phyloP scores from a whole-genome alignment of 2,888 invertebrate genomes.

The Ophion slaviceki region DNA sequence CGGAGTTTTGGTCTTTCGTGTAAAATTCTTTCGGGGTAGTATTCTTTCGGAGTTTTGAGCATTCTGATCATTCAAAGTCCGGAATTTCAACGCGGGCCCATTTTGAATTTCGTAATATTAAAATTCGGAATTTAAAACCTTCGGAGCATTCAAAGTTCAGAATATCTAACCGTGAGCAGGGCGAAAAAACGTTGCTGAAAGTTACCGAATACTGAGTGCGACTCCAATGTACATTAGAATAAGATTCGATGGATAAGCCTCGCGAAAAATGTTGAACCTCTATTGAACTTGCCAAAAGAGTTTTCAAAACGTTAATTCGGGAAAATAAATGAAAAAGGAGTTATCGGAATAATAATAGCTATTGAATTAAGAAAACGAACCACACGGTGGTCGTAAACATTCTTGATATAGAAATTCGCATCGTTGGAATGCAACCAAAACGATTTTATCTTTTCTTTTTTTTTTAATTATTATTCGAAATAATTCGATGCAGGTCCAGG shows the following conservation, averaged over 20 bases:
- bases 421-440: neutral
- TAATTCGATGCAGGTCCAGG: neutral
- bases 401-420: neutral
- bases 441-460: neutral
- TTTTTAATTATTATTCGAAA: neutral
- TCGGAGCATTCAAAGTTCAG: too few species aligned
- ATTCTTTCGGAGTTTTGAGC: too few species aligned
- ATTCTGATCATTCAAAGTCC: too few species aligned
- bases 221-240: neutral
- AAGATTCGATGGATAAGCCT: neutral
- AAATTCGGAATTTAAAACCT: too few species aligned
- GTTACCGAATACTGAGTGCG: neutral
- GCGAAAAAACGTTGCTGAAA: neutral
- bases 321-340: neutral
- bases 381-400: neutral
- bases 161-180: neutral
- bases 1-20: too few species aligned
- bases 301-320: neutral
- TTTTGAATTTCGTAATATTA: too few species aligned
- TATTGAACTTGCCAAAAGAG: neutral
- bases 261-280: neutral
- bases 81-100: too few species aligned
- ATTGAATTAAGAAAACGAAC: neutral
- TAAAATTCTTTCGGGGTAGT: too few species aligned
- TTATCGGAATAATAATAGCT: neutral